These are phyloP conservation scores for Spongilla lacustris DNA, from an alignment of 37 sponge, comb jelly and placozoan species.

Conservation along the genomic window DNA sequence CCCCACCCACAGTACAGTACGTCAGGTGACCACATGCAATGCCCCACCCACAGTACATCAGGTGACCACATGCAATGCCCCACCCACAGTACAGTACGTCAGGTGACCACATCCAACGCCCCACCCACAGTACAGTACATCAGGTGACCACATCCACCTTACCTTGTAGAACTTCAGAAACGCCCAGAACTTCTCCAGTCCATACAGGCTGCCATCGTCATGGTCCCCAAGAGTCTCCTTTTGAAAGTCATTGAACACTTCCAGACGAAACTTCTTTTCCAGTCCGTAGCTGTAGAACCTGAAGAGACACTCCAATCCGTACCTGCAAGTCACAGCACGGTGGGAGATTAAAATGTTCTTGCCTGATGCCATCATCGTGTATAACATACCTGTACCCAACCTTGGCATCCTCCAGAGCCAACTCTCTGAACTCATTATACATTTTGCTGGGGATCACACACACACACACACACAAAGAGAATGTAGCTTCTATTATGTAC, in stretches of 20 bases:
- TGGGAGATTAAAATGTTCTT: not conserved
- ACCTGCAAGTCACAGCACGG: conserved; percentile 53
- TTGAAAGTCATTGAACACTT: conserved; percentile 91
- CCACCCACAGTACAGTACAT: not conserved
- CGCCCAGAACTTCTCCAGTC: conserved; percentile 99
- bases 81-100: not conserved
- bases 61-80: not conserved
- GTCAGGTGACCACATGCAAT: not conserved
- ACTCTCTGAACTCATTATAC: conserved; percentile 92
- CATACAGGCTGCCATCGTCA: conserved; percentile 85
- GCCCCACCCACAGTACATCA: not conserved
- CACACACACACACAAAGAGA: not conserved
- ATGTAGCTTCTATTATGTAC: no score
- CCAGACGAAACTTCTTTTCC: conserved; percentile 91
- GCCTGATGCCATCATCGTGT: not conserved
- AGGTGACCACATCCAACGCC: not conserved
- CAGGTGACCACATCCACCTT: no score
- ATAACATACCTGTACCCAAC: conserved; percentile 78
- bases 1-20: not conserved
- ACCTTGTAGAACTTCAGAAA: conserved; percentile 99
- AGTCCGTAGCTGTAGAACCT: conserved; percentile 99
- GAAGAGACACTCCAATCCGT: conserved; percentile 99
- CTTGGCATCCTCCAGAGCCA: conserved; percentile 85
- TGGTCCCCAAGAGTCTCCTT: conserved; percentile 89
- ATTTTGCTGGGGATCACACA: conserved; percentile 74